Evolutionary conservation across 2,797 vertebrate genomes (phyloP), one percentile per base, ranked within the genome.

Genomic region (Crocidura indochinensis): DNA sequence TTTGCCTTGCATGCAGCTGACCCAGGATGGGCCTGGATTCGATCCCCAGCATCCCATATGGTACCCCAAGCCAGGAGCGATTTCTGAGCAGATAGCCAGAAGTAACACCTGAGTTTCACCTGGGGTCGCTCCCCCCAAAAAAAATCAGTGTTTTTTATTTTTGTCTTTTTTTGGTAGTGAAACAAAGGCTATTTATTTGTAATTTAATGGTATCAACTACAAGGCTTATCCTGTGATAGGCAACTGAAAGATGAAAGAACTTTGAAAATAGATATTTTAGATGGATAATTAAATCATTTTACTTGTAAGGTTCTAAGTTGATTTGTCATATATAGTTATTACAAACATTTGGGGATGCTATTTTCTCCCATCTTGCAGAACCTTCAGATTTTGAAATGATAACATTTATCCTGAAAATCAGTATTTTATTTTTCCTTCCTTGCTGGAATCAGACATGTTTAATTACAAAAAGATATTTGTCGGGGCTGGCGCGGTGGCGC

Each of bases 381-480:
- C 27, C 72, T 84, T 94, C 80, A 79, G 26, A 44, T 95, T 93
- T 19, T 85, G 84, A 93, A 88, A 64, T 76, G 22, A 2, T 64
- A 5, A 88, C 68, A 69, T 88, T 84, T 91, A 87, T 53, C 94
- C 75, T 78, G n/a, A 69, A 94, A 91, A 94, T 93, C 91, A 19
- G 84, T 19, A 56, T 80, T 81, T 12, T 62, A 60, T 76, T 73
- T 84, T 3, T 7, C n/a, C 88, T 87, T 60, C 51, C 56, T n/a
- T 89, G 0, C 31, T 86, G 29, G 62, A n/a, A 91, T 20, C 53
- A 91, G 79, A 17, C 51, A 91, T 15, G 49, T 92, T 92, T 94
- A 96, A 94, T 95, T 96, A 92, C 29, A 84, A 64, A 91, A 93
- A 92, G 26, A 22, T 92, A 22, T 94, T 90, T 93, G 62, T 88